Base-by-base conservation (phyloP, 64 coral and sea anemone genomes). In the Montipora cactus region DNA sequence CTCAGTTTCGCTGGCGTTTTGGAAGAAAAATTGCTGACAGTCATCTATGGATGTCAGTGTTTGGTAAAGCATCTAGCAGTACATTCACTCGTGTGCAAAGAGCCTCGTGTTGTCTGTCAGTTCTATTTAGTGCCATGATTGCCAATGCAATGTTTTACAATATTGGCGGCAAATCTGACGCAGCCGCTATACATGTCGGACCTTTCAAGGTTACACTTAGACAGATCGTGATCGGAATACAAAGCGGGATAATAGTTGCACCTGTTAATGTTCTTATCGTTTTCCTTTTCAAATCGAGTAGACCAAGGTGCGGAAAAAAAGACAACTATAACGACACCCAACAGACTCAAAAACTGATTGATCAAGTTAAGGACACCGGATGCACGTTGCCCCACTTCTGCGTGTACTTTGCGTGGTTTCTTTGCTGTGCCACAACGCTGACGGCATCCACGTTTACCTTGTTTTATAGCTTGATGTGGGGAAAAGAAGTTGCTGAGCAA, bases 141-240 rank as follows among this genome's bases (percentile, higher is more conserved):
- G 85, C 91, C 3, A 93, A 93, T 93, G 91, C 91, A 3, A 93
- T 93, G 91, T 93, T 93, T 15, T 93, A 93, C 86, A 84, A 93
- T 44, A 79, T 87, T 49, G 83, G 91, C 25, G 81, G 81, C 1
- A 71, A 87, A 74, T 77, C 91, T 12, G 77, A 87, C 11, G 8
- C 9, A 72, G 91, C 61, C 19, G 62, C 83, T 2, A 87, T 93
- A 23, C 73, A 71, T 48, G 44, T 93, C 13, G 91, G 91, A 19
- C 91, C 91, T 4, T 86, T 93, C 50, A 93, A 93, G 68, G 69
- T 93, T 62, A 78, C 81, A 14, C 80, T 75, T 61, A 93, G 73
- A 19, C 91, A 93, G 48, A 79, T 93, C 47, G 55, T 87, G 4
- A 28, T 93, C 21, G 91, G 83, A 51, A 66, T 93, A 18, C 91